Percentiles rank a stretch among this genome's conserved stretches.
These are phyloP conservation scores for Peromyscus attwateri DNA, from an alignment of 2,797 vertebrate species.

Conservation along the genomic window DNA sequence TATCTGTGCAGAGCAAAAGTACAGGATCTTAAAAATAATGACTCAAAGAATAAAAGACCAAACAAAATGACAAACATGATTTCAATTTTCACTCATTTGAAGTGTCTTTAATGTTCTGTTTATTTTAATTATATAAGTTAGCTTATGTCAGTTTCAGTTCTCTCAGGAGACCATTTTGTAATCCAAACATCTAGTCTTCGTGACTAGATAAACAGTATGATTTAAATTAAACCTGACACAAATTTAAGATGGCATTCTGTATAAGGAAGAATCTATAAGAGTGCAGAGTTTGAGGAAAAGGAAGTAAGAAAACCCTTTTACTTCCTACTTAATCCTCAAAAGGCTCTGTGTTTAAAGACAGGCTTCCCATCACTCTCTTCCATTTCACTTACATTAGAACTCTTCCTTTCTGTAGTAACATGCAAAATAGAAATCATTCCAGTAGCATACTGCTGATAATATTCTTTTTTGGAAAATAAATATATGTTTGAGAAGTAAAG, in stretches of 20 bases:
- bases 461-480: conserved; percentile 64
- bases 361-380: not conserved
- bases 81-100: conserved; percentile 66
- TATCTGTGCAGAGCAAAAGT: not conserved
- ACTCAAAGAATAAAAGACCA: conserved; percentile 22
- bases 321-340: conserved; percentile 35
- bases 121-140: conserved; percentile 39
- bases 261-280: not conserved
- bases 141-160: conserved; percentile 11
- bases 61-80: conserved; percentile 3
- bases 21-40: conserved; percentile 33
- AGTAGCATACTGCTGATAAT: conserved; percentile 36
- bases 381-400: not conserved
- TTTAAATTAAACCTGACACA: conserved; percentile 55
- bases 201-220: conserved; percentile 5
- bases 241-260: not conserved
- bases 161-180: conserved; percentile 37
- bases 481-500: conserved; percentile 40
- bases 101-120: conserved; percentile 36
- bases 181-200: conserved; percentile 33
- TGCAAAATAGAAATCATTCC: conserved; percentile 43
- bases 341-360: conserved; percentile 18
- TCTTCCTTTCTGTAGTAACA: conserved; percentile 45
- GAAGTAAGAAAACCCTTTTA: not conserved
- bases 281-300: conserved; percentile 15